Evolutionary conservation across 2,797 vertebrate species (phyloP).

Genomic region (Mycteria americana): DNA sequence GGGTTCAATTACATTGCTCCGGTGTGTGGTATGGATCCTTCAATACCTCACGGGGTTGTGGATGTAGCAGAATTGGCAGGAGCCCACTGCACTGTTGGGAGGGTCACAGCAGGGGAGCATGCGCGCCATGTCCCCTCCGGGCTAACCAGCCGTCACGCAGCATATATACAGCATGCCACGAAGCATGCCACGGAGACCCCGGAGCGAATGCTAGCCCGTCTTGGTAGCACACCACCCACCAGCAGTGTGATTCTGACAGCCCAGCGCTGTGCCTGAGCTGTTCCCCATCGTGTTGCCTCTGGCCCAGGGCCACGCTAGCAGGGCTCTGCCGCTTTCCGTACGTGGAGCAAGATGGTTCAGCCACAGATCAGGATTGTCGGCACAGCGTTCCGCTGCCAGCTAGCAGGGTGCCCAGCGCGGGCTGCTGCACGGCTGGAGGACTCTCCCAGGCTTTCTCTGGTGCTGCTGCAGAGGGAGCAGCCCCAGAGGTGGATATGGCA

Average conservation of each 20-base stretch:
- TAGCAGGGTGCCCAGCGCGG: neutral
- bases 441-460: neutral
- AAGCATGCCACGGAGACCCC: fast-evolving
- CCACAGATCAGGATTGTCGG: fast-evolving
- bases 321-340: neutral
- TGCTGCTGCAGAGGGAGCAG: neutral
- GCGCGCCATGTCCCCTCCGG: fast-evolving
- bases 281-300: fast-evolving
- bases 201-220: fast-evolving
- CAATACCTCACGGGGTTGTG: fast-evolving
- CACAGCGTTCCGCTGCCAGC: neutral
- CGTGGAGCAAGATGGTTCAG: neutral
- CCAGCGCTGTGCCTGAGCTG: neutral
- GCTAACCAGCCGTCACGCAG: neutral
- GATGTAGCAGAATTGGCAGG: neutral
- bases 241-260: fast-evolving
- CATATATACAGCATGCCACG: neutral
- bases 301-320: fast-evolving
- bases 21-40: neutral
- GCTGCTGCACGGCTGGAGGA: neutral
- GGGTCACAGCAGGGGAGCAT: neutral
- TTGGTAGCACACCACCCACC: neutral
- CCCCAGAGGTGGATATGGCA: neutral
- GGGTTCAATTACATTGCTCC: fast-evolving
- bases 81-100: neutral